Base-by-base conservation (phyloP, 1,140 invertebrate species). In the Caenorhabditis briggsae region DNA sequence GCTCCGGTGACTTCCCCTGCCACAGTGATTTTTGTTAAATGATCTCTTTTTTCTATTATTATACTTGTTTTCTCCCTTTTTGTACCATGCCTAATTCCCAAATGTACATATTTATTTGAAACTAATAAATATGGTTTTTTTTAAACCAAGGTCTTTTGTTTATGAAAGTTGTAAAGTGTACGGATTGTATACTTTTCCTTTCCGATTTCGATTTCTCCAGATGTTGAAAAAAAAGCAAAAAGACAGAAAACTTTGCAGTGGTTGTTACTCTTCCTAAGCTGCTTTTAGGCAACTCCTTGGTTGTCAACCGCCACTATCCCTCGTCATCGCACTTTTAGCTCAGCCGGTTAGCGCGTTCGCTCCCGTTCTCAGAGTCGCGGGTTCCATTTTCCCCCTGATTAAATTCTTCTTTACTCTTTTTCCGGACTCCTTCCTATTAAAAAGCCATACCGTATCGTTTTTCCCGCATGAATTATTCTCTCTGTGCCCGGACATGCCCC, bases 91-190 rank as follows among this genome's bases (percentile, higher is more conserved):
- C 16, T 70, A 14, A 46, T 70, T 46, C 64, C 11, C 33, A 33
- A 64, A 12, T 64, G 59, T 46, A n/a, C 64, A 70, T 70, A 70
- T 70, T 70, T 70, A 46, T 70, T 33, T 46, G 16, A 70, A 33
- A 33, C 43, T 78, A 78, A 78, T 78, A 78, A 78, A 78, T 78
- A 78, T 78, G 70, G 70, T 50, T 78, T 78, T 78, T 78, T 78
- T 78, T 78, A 43, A 50, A 53, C 11, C 50, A 50, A 16, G 3
- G 11, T 11, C 50, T 48, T 78, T 78, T 12, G 33, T 70, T 64
- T 33, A 50, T 78, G 14, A 43, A 8, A 6, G 33, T 50, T 18
- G 23, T 78, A 78, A 78, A 78, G 11, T 50, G 33, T 23, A 70
- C 64, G 33, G 46, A 78, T 78, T 78, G 70, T 78, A 78, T 78